phyloP scores from a whole-genome alignment of 1,140 invertebrate genomes.

The Plectrocnemia conspersa region DNA sequence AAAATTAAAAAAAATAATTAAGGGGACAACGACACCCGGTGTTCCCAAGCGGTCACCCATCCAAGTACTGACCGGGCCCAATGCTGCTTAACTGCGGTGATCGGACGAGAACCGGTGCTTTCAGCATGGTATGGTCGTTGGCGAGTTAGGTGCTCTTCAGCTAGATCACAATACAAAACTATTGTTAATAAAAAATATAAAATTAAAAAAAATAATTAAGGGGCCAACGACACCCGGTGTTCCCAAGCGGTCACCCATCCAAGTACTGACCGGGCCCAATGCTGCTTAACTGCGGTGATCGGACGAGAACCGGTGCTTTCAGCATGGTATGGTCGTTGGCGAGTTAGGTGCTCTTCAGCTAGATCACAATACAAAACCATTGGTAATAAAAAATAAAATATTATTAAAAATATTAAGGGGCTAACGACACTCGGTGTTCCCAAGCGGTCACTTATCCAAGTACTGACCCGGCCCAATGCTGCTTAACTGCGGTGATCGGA shows the following conservation, averaged over 20 bases:
- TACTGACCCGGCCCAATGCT: constrained; percentile 16
- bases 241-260: constrained; percentile 31
- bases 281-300: constrained; percentile 16
- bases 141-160: too few relatives aligned
- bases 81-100: constrained; percentile 15
- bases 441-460: constrained; percentile 31
- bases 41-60: constrained; percentile 31
- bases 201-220: too few relatives aligned
- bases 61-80: constrained; percentile 23
- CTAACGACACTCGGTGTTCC: constrained; percentile 27
- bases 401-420: too few relatives aligned
- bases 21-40: constrained; percentile 26
- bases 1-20: too few relatives aligned
- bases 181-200: too few relatives aligned
- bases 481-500: constrained; percentile 17
- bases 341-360: too few relatives aligned
- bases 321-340: constrained; percentile 13
- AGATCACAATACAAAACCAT: too few relatives aligned
- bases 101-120: constrained; percentile 15
- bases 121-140: constrained; percentile 14
- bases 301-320: constrained; percentile 15
- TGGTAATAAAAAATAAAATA: too few relatives aligned
- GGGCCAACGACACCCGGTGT: constrained; percentile 26
- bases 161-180: too few relatives aligned
- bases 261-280: constrained; percentile 22